Evolutionary conservation across 2,113 vertebrate species (phyloP).

Genomic region (Triplophysa siluroides): DNA sequence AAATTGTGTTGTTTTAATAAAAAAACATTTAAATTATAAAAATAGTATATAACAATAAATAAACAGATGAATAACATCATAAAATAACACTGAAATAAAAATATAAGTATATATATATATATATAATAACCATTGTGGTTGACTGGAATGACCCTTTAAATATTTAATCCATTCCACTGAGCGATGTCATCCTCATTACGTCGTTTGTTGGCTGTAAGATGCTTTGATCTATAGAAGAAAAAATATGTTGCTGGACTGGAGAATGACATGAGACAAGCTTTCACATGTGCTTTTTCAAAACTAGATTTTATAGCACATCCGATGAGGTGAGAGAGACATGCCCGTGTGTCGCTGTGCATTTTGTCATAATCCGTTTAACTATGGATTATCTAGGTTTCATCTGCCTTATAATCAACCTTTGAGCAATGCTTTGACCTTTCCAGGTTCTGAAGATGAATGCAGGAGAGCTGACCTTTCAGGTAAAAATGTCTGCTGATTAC

Average conservation of each 20-base stretch:
- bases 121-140: not conserved
- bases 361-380: constrained; percentile 13
- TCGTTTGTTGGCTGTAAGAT: not conserved
- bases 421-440: constrained; percentile 35
- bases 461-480: not conserved
- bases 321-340: not conserved
- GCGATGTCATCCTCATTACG: constrained; percentile 4
- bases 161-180: not conserved
- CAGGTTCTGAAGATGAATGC: constrained; percentile 21
- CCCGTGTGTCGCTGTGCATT: not conserved
- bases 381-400: constrained; percentile 27
- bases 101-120: not conserved
- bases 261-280: not conserved
- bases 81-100: not conserved
- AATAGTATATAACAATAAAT: not conserved
- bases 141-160: not conserved
- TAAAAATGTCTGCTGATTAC: not conserved
- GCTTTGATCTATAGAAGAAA: not conserved
- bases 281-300: not conserved
- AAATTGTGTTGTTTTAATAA: too few species aligned
- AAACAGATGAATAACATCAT: too few species aligned
- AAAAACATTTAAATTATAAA: too few species aligned
- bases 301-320: not conserved
- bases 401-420: constrained; percentile 20
- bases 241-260: not conserved